Conservation (phyloP, 2,113 vertebrate species). For the Lontra canadensis region DNA sequence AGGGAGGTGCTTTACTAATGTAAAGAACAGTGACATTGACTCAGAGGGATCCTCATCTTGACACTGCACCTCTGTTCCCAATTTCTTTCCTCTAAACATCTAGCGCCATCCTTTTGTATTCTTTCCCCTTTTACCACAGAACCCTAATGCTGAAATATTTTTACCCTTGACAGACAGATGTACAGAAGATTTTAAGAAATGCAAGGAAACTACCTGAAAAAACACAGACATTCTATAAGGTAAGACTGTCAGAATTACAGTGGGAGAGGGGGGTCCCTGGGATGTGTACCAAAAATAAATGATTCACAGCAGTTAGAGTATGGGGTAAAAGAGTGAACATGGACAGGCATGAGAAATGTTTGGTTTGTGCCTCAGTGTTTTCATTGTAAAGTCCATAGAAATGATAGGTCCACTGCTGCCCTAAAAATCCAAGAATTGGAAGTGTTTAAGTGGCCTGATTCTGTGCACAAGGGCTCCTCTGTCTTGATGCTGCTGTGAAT, state of each 20-base stretch:
- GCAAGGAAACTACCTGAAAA: constrained; percentile 99
- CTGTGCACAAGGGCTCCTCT: not conserved
- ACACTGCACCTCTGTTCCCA: not conserved
- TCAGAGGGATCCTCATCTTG: not conserved
- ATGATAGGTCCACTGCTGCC: not conserved
- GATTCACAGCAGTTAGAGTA: not conserved
- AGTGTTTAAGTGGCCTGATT: not conserved
- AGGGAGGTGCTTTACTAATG: not conserved
- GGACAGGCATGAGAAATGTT: not conserved
- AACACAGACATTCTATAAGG: constrained; percentile 99
- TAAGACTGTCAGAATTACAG: constrained; percentile 74
- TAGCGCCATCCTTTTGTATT: not conserved
- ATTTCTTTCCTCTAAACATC: constrained; percentile 15
- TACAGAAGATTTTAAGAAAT: constrained; percentile 99
- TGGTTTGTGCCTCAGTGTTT: not conserved
- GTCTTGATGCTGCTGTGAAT: not conserved
- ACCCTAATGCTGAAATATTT: constrained; percentile 48
- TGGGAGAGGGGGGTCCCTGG: not conserved
- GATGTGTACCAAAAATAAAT: not conserved
- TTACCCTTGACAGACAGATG: constrained; percentile 91
- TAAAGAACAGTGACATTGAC: not conserved
- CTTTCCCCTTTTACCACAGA: not conserved
- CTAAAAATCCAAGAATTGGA: not conserved
- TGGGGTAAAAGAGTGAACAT: not conserved
- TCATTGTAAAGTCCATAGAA: not conserved